Evolutionary conservation across 2,797 vertebrate genomes (phyloP).

Genomic region (Tachyglossus aculeatus): DNA sequence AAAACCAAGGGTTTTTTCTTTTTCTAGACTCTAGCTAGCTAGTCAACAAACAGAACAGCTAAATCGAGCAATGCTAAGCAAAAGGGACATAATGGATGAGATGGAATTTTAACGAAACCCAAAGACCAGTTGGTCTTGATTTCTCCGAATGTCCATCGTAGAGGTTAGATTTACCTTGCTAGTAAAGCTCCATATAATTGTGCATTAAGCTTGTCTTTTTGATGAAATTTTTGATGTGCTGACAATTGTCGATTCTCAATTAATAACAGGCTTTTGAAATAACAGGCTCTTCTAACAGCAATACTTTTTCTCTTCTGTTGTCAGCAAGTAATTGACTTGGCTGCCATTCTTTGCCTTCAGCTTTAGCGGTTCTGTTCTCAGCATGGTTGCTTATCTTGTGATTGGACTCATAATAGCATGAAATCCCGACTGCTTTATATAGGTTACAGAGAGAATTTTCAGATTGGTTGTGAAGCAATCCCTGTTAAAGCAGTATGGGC

Average conservation of each 20-base stretch:
- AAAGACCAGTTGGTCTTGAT: too few relatives aligned
- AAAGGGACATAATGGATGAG: conserved; percentile 12
- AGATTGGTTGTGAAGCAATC: not conserved
- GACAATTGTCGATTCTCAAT: too few relatives aligned
- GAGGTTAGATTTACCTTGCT: too few relatives aligned
- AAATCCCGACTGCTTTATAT: conserved; percentile 19
- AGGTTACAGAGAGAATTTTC: conserved; percentile 33
- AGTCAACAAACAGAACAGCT: conserved; percentile 6
- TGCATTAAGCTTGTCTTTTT: too few relatives aligned
- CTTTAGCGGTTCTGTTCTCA: conserved; percentile 15
- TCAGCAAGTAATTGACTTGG: conserved; percentile 9
- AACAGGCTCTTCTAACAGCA: conserved; percentile 7
- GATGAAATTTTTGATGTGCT: too few relatives aligned
- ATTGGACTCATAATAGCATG: conserved; percentile 13
- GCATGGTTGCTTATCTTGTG: conserved; percentile 26
- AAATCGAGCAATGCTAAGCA: not conserved
- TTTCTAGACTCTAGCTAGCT: conserved; percentile 22
- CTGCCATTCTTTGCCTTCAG: conserved; percentile 5
- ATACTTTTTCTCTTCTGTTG: conserved; percentile 4
- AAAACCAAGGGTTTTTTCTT: conserved; percentile 34
- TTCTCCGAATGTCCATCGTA: too few relatives aligned
- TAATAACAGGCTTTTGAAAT: too few relatives aligned
- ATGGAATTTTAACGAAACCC: conserved; percentile 13
- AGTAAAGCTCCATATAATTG: too few relatives aligned
- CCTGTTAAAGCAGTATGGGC: not conserved